A percentile compares a stretch with the other conserved stretches of the same genome.
phyloP scores from a whole-genome alignment of 2,888 invertebrate genomes.

The Biston stratarius region DNA sequence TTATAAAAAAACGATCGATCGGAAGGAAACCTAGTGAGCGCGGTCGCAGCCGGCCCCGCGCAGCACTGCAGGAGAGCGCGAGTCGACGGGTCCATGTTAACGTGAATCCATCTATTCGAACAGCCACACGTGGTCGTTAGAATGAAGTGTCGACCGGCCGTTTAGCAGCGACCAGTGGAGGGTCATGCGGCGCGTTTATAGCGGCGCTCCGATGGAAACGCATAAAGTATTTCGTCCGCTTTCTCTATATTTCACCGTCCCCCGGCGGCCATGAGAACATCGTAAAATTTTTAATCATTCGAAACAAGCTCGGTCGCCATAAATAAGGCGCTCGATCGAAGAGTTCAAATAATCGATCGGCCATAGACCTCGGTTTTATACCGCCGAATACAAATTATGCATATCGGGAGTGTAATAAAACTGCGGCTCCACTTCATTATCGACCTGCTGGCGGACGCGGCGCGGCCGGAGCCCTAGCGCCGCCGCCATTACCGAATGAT shows the following conservation, averaged over 20 bases:
- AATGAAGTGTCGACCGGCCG: background rate
- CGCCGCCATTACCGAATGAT: slow-evolving; percentile 50
- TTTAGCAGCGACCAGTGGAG: slow-evolving; percentile 18
- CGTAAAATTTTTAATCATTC: slow-evolving; percentile 50
- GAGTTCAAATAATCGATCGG: slow-evolving; percentile 48
- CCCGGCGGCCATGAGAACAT: slow-evolving; percentile 45
- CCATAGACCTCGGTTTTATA: slow-evolving; percentile 46
- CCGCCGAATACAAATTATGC: slow-evolving; percentile 46
- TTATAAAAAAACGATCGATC: no score
- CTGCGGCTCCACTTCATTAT: slow-evolving; percentile 45
- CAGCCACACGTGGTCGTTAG: background rate
- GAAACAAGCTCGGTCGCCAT: slow-evolving; percentile 50
- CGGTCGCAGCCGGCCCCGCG: no score
- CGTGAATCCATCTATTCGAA: background rate
- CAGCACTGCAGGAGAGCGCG: no score
- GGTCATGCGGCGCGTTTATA: slow-evolving; percentile 3
- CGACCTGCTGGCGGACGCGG: slow-evolving; percentile 42
- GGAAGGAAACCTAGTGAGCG: no score
- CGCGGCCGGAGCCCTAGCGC: slow-evolving; percentile 44
- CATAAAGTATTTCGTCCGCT: slow-evolving; percentile 47
- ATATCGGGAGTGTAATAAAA: slow-evolving; percentile 47
- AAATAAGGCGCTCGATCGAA: slow-evolving; percentile 50
- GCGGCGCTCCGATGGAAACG: slow-evolving; percentile 33
- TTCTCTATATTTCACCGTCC: slow-evolving; percentile 45
- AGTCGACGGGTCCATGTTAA: no score